These are phyloP conservation scores for Hirtodrosophila alboralis DNA, from an alignment of 2,888 invertebrate species.

Conservation along the genomic window DNA sequence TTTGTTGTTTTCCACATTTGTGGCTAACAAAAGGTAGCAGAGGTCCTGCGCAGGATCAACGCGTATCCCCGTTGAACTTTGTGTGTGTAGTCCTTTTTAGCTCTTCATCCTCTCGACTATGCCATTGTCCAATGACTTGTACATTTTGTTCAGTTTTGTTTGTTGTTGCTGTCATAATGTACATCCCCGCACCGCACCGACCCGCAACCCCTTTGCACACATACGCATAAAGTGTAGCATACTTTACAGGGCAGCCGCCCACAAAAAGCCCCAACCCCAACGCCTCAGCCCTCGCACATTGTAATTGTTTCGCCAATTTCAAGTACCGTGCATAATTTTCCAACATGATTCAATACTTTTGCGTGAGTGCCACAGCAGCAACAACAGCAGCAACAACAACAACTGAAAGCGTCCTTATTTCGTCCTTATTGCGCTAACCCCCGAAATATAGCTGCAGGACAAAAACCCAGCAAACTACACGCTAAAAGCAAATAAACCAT, in stretches of 20 bases:
- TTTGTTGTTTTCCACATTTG: constrained; percentile 64
- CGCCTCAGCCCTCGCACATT: constrained; percentile 30
- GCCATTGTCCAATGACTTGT: constrained; percentile 73
- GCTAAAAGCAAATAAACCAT: constrained; percentile 66
- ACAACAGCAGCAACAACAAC: constrained; percentile 9
- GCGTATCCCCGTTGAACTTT: constrained; percentile 69
- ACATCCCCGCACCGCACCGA: not conserved
- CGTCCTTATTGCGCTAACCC: constrained; percentile 56
- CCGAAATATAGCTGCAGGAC: constrained; percentile 56
- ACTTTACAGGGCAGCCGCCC: constrained; percentile 57
- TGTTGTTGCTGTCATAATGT: constrained; percentile 67
- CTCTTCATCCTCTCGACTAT: constrained; percentile 23
- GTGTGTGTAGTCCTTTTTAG: constrained; percentile 56
- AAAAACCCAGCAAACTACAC: constrained; percentile 65
- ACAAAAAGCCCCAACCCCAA: constrained; percentile 34
- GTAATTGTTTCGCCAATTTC: constrained; percentile 79
- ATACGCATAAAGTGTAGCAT: constrained; percentile 64
- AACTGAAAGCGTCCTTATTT: constrained; percentile 4
- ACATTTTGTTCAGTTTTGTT: constrained; percentile 59
- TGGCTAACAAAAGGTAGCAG: constrained; percentile 75
- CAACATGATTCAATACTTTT: constrained; percentile 77
- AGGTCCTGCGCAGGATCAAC: constrained; percentile 78
- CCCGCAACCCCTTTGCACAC: constrained; percentile 3
- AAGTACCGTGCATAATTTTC: constrained; percentile 75
- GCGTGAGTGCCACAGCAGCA: constrained; percentile 45